Evolutionary conservation across 2,797 vertebrate genomes (phyloP).

Genomic region (Sphaeramia orbicularis): DNA sequence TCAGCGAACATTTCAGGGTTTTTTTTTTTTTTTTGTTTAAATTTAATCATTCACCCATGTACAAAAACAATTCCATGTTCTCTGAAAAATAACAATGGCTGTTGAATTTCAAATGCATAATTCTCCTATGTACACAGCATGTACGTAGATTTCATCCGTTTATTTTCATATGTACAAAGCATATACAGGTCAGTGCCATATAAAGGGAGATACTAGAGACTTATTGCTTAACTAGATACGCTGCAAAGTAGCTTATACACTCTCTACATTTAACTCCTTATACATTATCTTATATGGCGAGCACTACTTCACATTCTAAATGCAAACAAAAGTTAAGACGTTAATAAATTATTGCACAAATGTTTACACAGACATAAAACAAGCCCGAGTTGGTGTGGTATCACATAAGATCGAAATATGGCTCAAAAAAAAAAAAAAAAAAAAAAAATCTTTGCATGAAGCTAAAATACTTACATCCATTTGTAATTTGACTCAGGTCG

Average conservation of each 20-base stretch:
- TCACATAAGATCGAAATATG: constrained; percentile 58
- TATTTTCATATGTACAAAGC: constrained; percentile 83
- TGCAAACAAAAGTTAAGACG: constrained; percentile 68
- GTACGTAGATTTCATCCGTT: constrained; percentile 70
- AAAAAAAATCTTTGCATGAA: constrained; percentile 51
- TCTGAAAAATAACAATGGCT: constrained; percentile 88
- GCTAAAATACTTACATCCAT: constrained; percentile 59
- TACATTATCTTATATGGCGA: constrained; percentile 74
- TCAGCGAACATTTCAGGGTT: constrained; percentile 47
- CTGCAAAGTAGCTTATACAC: constrained; percentile 76
- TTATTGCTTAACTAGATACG: constrained; percentile 90
- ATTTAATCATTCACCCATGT: constrained; percentile 82
- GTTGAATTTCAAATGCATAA: constrained; percentile 84
- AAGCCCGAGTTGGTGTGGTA: constrained; percentile 33
- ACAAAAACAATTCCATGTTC: constrained; percentile 83
- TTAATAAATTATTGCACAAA: constrained; percentile 66
- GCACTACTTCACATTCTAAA: constrained; percentile 77
- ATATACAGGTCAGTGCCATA: constrained; percentile 83
- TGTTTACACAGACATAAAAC: constrained; percentile 54
- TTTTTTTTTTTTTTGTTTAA: constrained; percentile 55
- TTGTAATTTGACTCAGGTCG: constrained; percentile 31
- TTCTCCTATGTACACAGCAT: constrained; percentile 79
- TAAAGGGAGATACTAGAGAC: constrained; percentile 85
- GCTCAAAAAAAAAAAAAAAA: constrained; percentile 32
- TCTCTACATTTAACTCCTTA: constrained; percentile 73